A percentile compares a stretch with the other conserved stretches of the same genome.
These are phyloP conservation scores for Cephalopachus bancanus DNA, from an alignment of 2,797 vertebrate genomes.

Conservation along the genomic window DNA sequence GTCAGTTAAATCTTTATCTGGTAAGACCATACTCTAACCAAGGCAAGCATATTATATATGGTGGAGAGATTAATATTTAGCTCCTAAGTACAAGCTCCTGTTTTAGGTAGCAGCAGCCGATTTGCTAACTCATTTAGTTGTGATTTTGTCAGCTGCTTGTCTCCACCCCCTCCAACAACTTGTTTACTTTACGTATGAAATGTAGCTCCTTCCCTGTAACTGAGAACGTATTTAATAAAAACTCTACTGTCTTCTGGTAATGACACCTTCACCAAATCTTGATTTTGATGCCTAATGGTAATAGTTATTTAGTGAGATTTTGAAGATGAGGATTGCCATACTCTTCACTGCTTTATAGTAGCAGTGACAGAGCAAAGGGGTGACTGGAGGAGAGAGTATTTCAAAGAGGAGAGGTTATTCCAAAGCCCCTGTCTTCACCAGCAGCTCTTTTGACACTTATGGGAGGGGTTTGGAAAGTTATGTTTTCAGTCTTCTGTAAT, in stretches of 20 bases:
- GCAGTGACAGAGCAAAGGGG: neutral
- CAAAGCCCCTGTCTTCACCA: neutral
- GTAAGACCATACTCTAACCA: neutral
- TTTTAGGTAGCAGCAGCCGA: neutral
- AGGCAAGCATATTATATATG: neutral
- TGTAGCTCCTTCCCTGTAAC: neutral
- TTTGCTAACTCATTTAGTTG: neutral
- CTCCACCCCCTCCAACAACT: neutral
- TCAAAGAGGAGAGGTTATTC: neutral
- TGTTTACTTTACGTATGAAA: slow-evolving; percentile 12
- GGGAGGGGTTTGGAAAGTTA: neutral
- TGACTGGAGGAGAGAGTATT: neutral
- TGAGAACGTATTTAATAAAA: neutral
- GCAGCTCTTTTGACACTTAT: neutral
- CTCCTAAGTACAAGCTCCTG: neutral
- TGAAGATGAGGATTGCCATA: neutral
- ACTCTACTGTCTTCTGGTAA: neutral
- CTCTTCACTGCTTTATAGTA: neutral
- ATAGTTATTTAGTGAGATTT: neutral
- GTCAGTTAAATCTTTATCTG: neutral
- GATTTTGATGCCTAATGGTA: neutral
- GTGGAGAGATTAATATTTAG: neutral
- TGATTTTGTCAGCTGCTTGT: neutral
- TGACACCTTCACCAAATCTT: neutral
- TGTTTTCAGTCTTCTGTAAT: neutral